These are phyloP conservation scores for Anguilla megastoma DNA, from an alignment of 2,797 vertebrate genomes.

Conservation along the genomic window DNA sequence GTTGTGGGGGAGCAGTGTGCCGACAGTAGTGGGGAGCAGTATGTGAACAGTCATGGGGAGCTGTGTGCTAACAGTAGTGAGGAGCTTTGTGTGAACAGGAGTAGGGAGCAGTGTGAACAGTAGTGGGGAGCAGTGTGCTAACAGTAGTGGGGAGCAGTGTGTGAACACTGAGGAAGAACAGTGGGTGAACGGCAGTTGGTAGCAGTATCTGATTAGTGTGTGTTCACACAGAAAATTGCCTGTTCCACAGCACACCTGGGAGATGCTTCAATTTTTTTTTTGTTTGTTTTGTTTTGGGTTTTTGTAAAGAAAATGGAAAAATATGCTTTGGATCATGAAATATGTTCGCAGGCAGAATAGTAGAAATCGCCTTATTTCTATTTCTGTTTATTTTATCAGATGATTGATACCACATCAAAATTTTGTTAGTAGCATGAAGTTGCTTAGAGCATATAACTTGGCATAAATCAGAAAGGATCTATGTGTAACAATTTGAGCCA, in stretches of 20 bases:
- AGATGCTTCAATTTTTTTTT: neutral
- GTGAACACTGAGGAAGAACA: too few relatives aligned
- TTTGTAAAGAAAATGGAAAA: neutral
- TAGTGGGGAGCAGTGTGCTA: too few relatives aligned
- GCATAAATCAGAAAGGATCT: neutral
- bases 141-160: too few relatives aligned
- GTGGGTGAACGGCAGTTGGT: too few relatives aligned
- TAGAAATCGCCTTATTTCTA: neutral
- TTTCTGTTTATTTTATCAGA: neutral
- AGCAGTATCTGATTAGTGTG: neutral
- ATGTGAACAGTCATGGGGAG: too few relatives aligned
- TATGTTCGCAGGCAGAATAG: neutral
- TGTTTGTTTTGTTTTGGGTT: neutral
- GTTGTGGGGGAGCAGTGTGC: too few relatives aligned
- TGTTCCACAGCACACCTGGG: neutral
- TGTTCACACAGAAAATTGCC: neutral
- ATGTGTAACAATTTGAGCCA: neutral
- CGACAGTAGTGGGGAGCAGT: too few relatives aligned
- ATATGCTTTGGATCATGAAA: neutral
- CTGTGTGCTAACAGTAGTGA: too few relatives aligned
- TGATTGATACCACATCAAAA: neutral
- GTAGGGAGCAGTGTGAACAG: too few relatives aligned
- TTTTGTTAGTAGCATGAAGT: neutral
- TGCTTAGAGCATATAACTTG: neutral
- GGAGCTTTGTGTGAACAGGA: too few relatives aligned